phyloP scores from a whole-genome alignment of 2,113 vertebrate species.

The Opisthocomus hoazin region DNA sequence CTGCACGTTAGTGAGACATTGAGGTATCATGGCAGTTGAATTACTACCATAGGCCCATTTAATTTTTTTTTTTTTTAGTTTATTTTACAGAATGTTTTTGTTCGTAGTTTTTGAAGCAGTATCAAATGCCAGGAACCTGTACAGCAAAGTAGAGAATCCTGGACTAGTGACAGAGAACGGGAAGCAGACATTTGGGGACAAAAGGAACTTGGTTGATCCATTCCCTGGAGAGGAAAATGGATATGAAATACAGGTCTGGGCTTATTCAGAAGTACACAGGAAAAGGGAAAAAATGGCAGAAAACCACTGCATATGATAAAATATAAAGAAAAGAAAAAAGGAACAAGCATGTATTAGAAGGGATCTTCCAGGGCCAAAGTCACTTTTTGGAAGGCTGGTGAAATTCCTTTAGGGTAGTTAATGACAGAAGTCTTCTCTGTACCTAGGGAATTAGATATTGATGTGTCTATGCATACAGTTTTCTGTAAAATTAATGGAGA shows the following conservation, averaged over 20 bases:
- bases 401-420: background rate
- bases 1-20: background rate
- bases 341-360: background rate
- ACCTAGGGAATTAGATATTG: background rate
- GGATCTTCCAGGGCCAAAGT: background rate
- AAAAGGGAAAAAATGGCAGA: background rate
- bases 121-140: background rate
- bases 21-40: background rate
- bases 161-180: background rate
- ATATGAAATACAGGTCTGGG: background rate
- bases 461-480: background rate
- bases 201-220: background rate
- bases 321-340: background rate
- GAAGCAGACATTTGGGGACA: background rate
- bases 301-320: background rate
- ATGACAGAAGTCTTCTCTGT: background rate
- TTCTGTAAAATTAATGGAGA: background rate
- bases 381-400: background rate
- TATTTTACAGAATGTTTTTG: background rate
- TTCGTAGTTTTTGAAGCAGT: background rate
- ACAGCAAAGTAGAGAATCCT: background rate
- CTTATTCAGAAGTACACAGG: background rate
- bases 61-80: background rate
- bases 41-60: background rate
- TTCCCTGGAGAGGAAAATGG: background rate